Evolutionary conservation across 37 sponge, comb jelly and placozoan species (phyloP).

Genomic region (Spongia lamella): DNA sequence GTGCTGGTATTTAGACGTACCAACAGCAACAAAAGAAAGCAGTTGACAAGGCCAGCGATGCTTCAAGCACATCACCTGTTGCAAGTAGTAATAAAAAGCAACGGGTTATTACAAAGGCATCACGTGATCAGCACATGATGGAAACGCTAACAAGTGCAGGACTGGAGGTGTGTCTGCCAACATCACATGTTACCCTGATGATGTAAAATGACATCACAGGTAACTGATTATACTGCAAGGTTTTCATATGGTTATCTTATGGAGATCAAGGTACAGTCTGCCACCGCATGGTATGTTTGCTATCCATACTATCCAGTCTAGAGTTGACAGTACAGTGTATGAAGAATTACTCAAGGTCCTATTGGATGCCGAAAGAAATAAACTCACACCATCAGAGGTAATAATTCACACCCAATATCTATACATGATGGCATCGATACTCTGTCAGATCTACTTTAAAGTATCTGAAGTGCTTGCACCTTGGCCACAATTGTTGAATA

Average conservation of each 20-base stretch:
- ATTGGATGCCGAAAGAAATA: conserved; percentile 8
- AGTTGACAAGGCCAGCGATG: no score
- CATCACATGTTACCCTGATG: not conserved
- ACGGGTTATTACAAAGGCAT: not conserved
- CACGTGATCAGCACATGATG: conserved; percentile 4
- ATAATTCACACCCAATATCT: not conserved
- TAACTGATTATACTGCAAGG: conserved; percentile 41
- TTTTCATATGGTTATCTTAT: conserved; percentile 41
- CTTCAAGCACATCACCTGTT: not conserved
- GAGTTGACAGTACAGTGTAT: conserved; percentile 13
- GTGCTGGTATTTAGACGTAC: no score
- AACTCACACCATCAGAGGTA: conserved; percentile 37
- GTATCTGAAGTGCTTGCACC: conserved; percentile 32
- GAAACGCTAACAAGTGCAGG: conserved; percentile 48
- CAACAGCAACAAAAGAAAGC: no score
- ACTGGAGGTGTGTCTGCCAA: conserved; percentile 35
- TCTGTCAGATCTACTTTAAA: conserved; percentile 31
- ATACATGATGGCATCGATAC: not conserved
- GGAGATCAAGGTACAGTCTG: conserved; percentile 59
- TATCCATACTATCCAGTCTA: not conserved
- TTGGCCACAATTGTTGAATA: conserved; percentile 62
- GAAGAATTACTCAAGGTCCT: conserved; percentile 51
- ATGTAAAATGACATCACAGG: conserved; percentile 17
- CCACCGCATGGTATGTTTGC: not conserved
- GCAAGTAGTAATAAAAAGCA: not conserved